Evolutionary conservation across 2,113 vertebrate species (phyloP).

Genomic region (Ramphastos sulfuratus): DNA sequence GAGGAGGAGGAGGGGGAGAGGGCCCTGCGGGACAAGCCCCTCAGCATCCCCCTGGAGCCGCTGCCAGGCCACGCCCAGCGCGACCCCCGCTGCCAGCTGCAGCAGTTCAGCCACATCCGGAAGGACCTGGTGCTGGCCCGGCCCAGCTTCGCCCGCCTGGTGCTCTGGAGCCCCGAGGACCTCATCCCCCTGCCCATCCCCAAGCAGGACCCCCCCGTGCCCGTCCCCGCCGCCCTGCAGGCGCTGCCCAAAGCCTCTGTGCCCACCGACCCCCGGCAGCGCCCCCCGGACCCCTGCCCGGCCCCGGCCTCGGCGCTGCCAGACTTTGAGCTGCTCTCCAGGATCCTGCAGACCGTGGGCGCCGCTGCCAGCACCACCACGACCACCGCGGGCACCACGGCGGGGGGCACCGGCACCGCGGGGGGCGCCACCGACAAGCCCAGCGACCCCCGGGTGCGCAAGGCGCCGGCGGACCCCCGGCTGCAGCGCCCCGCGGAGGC

Average conservation of each 20-base stretch:
- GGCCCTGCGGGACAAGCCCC: slow-evolving; percentile 84
- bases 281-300: background rate
- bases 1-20: slow-evolving; percentile 92
- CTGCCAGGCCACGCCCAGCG: slow-evolving; percentile 82
- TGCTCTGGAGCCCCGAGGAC: slow-evolving; percentile 93
- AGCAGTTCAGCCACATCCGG: slow-evolving; percentile 95
- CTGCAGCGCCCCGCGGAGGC: slow-evolving; percentile 73
- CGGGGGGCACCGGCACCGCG: slow-evolving; percentile 35
- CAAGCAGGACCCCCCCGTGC: slow-evolving; percentile 83
- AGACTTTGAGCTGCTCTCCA: slow-evolving; percentile 90
- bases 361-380: no score
- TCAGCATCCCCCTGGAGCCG: slow-evolving; percentile 86
- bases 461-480: slow-evolving; percentile 80
- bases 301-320: slow-evolving; percentile 67
- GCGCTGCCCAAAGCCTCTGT: slow-evolving; percentile 72
- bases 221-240: slow-evolving; percentile 85
- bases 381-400: no score
- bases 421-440: slow-evolving; percentile 81
- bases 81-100: slow-evolving; percentile 88
- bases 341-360: slow-evolving; percentile 89
- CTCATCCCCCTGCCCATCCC: slow-evolving; percentile 88
- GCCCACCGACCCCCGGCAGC: slow-evolving; percentile 67
- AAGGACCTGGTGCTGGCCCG: slow-evolving; percentile 84
- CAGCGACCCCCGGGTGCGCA: slow-evolving; percentile 85
- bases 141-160: slow-evolving; percentile 83